Base-by-base conservation (phyloP, 2,113 vertebrate species). In the Dromas ardeola region DNA sequence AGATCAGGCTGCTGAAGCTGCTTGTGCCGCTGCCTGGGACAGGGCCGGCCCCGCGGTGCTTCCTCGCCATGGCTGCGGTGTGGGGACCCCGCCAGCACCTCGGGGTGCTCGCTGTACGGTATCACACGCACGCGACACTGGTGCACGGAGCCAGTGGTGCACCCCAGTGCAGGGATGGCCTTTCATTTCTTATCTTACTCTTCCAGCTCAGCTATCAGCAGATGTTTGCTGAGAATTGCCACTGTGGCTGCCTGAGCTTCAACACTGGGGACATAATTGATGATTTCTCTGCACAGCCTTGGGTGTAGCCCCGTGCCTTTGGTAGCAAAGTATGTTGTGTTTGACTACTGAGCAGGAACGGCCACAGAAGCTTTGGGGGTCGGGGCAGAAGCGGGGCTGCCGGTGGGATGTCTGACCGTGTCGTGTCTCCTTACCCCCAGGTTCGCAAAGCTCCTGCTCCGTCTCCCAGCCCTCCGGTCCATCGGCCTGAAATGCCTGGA, bases 401-500 rank as follows among this genome's bases (percentile, higher is more conserved):
- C 6, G 1, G 18, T 9, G 38, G 36, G 76, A 1, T 13, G 23
- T 14, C 49, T 97, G 82, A 96, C 78, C 53, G 0, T 13, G 43
- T 42, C 3, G 0, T 17, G 5, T 73, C 34, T 87, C 16, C 42
- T 15, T 15, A 0, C 18, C n/a, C 10, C 1, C 98, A 99, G 99
- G 98, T 99, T 99, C 0, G 99, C 99, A 63, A 99, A 99, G 97
- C 99, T 99, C 92, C 97, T 99, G 95, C 98, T 99, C 11, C 99
- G 99, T 69, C 98, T 99, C 93, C 99, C 99, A 0, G 99, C 99
- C 9, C 99, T 99, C 62, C 99, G 99, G 22, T 99, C 99, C 95
- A 99, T 99, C 17, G 99, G 99, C 87, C 99, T 99, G 70, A 99
- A 99, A 98, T 99, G 99, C 98, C 98, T 99, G 97, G 99, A 99